phyloP scores from a whole-genome alignment of 2,797 vertebrate species.

The Malacoraja senta region DNA sequence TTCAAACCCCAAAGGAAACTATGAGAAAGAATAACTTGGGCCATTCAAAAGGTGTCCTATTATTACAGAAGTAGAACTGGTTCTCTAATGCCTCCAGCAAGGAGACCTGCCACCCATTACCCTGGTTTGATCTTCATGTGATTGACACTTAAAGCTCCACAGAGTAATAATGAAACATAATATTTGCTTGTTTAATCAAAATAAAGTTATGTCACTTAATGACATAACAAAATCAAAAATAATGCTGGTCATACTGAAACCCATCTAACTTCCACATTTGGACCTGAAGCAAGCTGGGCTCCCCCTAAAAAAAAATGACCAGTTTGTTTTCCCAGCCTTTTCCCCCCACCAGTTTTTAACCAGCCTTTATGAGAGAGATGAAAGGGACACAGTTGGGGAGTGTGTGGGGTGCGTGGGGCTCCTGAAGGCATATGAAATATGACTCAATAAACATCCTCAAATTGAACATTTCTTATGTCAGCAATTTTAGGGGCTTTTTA shows the following conservation, averaged over 20 bases:
- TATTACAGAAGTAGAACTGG: not conserved
- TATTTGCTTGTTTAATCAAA: not conserved
- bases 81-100: not conserved
- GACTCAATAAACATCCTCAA: not conserved
- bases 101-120: not conserved
- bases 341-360: too few species aligned
- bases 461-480: not conserved
- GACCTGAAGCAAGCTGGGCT: not conserved
- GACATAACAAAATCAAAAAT: not conserved
- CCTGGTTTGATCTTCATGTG: not conserved
- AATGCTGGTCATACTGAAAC: not conserved
- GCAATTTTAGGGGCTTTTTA: not conserved
- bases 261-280: conserved; percentile 1
- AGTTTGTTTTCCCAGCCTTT: not conserved
- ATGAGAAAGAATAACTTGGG: not conserved
- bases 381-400: not conserved
- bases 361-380: not conserved
- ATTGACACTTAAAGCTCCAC: not conserved
- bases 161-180: not conserved
- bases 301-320: conserved; percentile 9
- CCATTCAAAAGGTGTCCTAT: not conserved
- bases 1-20: not conserved
- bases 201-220: not conserved
- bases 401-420: not conserved
- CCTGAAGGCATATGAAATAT: not conserved